A percentile compares a stretch with the other conserved stretches of the same genome.
These are phyloP conservation scores for Dallia pectoralis DNA, from an alignment of 2,797 vertebrate genomes.

Conservation along the genomic window DNA sequence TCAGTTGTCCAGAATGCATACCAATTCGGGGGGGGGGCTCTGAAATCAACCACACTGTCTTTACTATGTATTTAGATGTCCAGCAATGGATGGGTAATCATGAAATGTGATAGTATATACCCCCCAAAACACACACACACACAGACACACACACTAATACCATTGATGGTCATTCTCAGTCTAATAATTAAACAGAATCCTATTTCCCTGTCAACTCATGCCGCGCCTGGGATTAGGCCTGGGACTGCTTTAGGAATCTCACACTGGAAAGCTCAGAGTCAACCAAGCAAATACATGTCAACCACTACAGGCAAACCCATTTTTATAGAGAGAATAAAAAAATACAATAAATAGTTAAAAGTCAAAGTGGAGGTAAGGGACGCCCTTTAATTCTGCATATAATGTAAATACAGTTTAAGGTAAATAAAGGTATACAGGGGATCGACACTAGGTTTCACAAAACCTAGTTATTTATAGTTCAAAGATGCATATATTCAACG, in stretches of 20 bases:
- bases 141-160: slow-evolving; percentile 19
- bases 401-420: not conserved
- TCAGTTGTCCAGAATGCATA: slow-evolving; percentile 8
- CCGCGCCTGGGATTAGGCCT: slow-evolving; percentile 58
- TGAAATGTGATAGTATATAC: not conserved
- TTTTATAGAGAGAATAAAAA: not conserved
- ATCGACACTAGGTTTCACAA: too few relatives aligned
- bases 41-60: not conserved
- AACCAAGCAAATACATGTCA: slow-evolving; percentile 31
- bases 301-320: not conserved
- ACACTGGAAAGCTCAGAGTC: slow-evolving; percentile 22
- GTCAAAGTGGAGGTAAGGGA: not conserved
- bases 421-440: not conserved
- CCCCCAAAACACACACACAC: slow-evolving; percentile 8
- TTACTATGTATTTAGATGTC: not conserved
- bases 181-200: slow-evolving; percentile 64
- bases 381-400: not conserved
- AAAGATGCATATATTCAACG: too few relatives aligned
- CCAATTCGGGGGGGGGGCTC: not conserved
- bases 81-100: not conserved
- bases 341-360: not conserved
- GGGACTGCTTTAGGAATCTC: slow-evolving; percentile 46
- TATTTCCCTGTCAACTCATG: slow-evolving; percentile 53
- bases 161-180: slow-evolving; percentile 48
- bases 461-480: too few relatives aligned